A percentile compares a stretch with the other conserved stretches of the same genome.
Evolutionary conservation across 2,797 vertebrate genomes (phyloP).

Genomic region (Prionace glauca): DNA sequence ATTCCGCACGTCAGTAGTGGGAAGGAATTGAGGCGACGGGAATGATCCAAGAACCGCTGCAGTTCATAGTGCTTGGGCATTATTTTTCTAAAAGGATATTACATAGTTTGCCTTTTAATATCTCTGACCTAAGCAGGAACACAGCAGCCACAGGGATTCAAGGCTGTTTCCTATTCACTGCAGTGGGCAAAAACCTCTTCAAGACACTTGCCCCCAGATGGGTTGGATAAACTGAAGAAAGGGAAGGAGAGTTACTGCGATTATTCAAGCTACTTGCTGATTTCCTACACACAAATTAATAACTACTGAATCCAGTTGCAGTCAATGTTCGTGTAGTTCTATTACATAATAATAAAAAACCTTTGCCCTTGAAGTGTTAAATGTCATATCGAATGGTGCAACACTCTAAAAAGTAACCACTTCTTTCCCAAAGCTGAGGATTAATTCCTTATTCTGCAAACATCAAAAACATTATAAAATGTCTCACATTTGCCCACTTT

Average conservation of each 20-base stretch:
- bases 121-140: background rate
- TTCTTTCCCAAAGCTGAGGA: background rate
- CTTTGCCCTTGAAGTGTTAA: background rate
- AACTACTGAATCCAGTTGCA: too few relatives aligned
- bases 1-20: background rate
- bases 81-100: constrained; percentile 5
- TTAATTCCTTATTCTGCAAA: background rate
- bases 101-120: background rate
- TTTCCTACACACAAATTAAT: background rate
- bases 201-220: background rate
- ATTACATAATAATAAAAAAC: background rate
- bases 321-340: background rate
- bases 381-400: too few relatives aligned
- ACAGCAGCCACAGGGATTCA: background rate
- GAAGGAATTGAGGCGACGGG: background rate
- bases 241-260: background rate
- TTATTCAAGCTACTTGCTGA: background rate
- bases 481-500: background rate
- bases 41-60: background rate
- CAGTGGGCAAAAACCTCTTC: background rate
- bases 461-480: background rate
- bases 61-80: background rate
- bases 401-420: background rate
- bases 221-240: background rate
- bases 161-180: background rate